These are phyloP conservation scores for Drosophila buzzatii DNA, from an alignment of 2,888 invertebrate species.

Conservation along the genomic window DNA sequence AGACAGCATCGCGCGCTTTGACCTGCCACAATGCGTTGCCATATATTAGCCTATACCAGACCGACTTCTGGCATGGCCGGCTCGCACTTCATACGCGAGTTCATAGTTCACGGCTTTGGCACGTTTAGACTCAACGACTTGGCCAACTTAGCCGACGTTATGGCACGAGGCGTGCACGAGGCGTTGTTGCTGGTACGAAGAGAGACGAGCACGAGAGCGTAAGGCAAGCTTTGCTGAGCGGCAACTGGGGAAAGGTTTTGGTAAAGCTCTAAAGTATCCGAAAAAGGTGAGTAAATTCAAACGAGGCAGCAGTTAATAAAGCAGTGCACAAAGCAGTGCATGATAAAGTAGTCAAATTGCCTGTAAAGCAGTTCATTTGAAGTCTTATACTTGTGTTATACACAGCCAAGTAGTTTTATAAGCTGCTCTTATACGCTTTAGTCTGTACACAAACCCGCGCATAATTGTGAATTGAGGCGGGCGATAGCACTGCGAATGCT, in stretches of 20 bases:
- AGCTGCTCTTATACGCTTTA: background rate
- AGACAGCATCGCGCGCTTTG: slow-evolving; percentile 68
- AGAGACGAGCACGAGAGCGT: slow-evolving; percentile 16
- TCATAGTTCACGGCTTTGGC: slow-evolving; percentile 3
- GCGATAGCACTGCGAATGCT: background rate
- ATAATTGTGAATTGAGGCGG: background rate
- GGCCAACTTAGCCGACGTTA: slow-evolving; percentile 32
- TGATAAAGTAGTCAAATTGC: background rate
- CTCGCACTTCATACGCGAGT: slow-evolving; percentile 31
- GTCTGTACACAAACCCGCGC: background rate
- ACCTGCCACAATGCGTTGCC: slow-evolving; percentile 77
- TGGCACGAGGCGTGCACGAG: slow-evolving; percentile 30
- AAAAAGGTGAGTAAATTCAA: slow-evolving; percentile 6
- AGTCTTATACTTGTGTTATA: background rate
- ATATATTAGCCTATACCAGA: slow-evolving; percentile 66
- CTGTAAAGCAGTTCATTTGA: background rate
- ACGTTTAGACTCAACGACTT: slow-evolving; percentile 6
- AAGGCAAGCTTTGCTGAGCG: slow-evolving; percentile 33
- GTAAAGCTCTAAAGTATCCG: slow-evolving; percentile 29
- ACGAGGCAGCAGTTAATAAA: slow-evolving; percentile 1
- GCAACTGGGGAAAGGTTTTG: slow-evolving; percentile 32
- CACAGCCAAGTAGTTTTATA: background rate
- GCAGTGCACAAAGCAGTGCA: slow-evolving; percentile 23
- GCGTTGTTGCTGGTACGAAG: slow-evolving; percentile 2
- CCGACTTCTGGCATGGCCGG: slow-evolving; percentile 35